phyloP scores from a whole-genome alignment of 2,888 invertebrate genomes.

The Caenorhabditis uteleia region DNA sequence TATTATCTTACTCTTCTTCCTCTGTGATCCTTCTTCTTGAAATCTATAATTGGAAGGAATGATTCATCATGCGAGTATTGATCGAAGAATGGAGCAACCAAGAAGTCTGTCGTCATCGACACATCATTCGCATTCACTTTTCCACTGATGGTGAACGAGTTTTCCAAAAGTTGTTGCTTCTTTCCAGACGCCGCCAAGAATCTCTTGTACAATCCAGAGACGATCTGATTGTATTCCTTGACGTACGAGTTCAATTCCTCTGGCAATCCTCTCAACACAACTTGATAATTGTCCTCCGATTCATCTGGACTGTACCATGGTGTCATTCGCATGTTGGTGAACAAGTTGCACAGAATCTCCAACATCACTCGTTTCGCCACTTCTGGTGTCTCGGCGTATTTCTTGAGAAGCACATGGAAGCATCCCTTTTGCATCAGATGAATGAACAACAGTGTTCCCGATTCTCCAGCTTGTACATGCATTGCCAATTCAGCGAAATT shows the following conservation, averaged over 20 bases:
- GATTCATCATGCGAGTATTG: constrained; percentile 54
- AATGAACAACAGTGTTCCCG: constrained; percentile 66
- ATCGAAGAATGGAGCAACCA: constrained; percentile 57
- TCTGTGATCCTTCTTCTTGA: constrained; percentile 56
- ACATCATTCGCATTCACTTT: constrained; percentile 16
- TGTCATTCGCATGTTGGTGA: constrained; percentile 61
- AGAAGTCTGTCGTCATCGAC: constrained; percentile 39
- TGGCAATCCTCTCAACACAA: constrained; percentile 23
- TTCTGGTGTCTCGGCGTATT: constrained; percentile 29
- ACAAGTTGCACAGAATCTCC: constrained; percentile 59
- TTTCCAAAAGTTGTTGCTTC: constrained; percentile 48
- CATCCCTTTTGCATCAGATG: constrained; percentile 62
- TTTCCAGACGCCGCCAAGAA: constrained; percentile 53
- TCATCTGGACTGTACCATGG: constrained; percentile 45
- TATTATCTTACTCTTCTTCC: constrained; percentile 45
- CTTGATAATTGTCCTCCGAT: constrained; percentile 22
- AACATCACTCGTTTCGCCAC: constrained; percentile 54
- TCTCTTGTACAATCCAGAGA: constrained; percentile 52
- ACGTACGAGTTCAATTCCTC: constrained; percentile 19
- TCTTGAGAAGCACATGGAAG: constrained; percentile 56
- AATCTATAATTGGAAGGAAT: constrained; percentile 52
- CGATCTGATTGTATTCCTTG: constrained; percentile 56
- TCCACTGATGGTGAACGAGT: constrained; percentile 27
- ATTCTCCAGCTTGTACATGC: constrained; percentile 52
- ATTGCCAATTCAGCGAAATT: constrained; percentile 63